These are phyloP conservation scores for Cotesia congregata DNA, from an alignment of 2,888 invertebrate species.

Conservation along the genomic window DNA sequence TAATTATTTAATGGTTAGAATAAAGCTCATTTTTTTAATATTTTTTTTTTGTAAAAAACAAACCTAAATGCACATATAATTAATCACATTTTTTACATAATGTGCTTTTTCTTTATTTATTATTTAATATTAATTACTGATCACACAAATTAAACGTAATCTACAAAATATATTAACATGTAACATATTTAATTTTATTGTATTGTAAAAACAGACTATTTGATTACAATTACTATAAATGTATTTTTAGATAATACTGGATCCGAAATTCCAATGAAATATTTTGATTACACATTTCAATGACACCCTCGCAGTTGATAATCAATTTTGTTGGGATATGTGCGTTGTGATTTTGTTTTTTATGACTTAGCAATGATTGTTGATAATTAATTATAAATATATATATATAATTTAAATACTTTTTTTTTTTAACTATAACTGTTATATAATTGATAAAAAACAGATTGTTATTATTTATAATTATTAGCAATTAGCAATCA, in stretches of 20 bases:
- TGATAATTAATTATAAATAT: not conserved
- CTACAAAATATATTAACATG: not conserved
- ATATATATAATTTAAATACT: too few species aligned
- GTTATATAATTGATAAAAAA: too few species aligned
- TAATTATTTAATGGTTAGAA: slow-evolving; percentile 2
- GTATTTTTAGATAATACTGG: not conserved
- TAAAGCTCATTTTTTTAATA: not conserved
- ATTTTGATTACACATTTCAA: too few species aligned
- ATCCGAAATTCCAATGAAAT: not conserved
- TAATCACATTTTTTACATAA: not conserved
- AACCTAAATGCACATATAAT: not conserved
- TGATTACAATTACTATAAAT: not conserved
- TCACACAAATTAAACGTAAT: not conserved
- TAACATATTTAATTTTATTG: not conserved
- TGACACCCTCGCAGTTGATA: not conserved
- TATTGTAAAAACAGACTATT: not conserved
- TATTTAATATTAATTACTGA: not conserved
- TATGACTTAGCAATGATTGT: not conserved
- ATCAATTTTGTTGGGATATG: not conserved
- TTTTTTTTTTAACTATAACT: too few species aligned
- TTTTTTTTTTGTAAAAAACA: not conserved
- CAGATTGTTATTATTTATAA: too few species aligned
- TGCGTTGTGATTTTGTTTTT: not conserved
- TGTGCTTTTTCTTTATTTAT: not conserved
- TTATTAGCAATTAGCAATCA: too few species aligned